phyloP scores from a whole-genome alignment of 2,888 invertebrate species.

The Nebria brevicollis region DNA sequence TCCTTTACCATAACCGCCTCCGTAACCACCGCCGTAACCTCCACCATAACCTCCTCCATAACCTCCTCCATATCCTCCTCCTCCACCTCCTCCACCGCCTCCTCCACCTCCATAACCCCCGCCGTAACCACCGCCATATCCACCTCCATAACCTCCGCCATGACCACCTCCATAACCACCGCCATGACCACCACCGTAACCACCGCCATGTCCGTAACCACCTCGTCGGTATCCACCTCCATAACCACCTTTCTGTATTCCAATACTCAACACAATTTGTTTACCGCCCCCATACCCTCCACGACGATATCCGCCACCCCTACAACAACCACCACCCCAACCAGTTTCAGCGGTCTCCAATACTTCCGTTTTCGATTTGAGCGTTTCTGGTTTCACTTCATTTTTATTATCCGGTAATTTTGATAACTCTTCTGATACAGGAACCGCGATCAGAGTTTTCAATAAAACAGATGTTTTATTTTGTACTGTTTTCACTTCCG shows the following conservation, averaged over 20 bases:
- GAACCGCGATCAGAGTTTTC: not conserved
- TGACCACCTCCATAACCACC: conserved; percentile 52
- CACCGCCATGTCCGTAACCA: conserved; percentile 51
- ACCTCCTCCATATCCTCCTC: conserved; percentile 52
- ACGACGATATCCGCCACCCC: not conserved
- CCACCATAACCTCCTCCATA: conserved; percentile 52
- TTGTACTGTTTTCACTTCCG: not conserved
- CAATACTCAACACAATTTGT: not conserved
- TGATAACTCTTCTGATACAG: not conserved
- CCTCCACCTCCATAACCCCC: conserved; percentile 50
- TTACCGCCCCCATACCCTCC: not conserved
- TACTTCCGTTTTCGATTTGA: not conserved
- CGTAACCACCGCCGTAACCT: conserved; percentile 57
- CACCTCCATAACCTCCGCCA: conserved; percentile 51
- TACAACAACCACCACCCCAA: not conserved
- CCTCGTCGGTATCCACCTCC: conserved; percentile 49
- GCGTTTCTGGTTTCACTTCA: not conserved
- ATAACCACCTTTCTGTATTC: conserved; percentile 38
- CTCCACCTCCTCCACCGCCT: conserved; percentile 52
- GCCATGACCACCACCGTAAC: conserved; percentile 53
- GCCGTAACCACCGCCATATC: conserved; percentile 57
- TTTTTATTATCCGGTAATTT: not conserved
- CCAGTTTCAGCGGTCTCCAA: not conserved
- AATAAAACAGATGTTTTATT: not conserved
- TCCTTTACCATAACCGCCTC: conserved; percentile 43